phyloP scores from a whole-genome alignment of 2,113 vertebrate species.

The Bos javanicus region DNA sequence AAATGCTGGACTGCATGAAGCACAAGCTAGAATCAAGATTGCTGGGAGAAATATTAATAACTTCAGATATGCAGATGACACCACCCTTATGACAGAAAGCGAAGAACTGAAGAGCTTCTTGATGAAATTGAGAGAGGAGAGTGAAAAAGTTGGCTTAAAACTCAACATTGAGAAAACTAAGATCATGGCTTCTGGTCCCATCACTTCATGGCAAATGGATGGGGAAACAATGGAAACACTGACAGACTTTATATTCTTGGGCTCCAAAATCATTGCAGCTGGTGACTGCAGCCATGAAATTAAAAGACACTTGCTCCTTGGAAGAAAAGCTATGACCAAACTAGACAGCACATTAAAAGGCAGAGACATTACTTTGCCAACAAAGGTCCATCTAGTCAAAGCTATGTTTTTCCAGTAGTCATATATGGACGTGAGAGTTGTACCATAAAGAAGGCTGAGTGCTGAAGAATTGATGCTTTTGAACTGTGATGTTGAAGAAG shows the following conservation, averaged over 20 bases:
- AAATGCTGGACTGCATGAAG: not conserved
- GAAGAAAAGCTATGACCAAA: not conserved
- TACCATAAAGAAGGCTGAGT: not conserved
- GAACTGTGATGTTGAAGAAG: not conserved
- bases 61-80: not conserved
- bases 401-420: not conserved
- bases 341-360: not conserved
- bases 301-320: not conserved
- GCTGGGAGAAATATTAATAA: not conserved
- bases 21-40: not conserved
- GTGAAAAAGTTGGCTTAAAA: not conserved
- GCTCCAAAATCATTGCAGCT: not conserved
- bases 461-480: not conserved
- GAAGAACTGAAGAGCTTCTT: not conserved
- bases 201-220: not conserved
- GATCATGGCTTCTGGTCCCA: not conserved
- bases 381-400: not conserved
- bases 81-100: not conserved
- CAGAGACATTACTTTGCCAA: not conserved
- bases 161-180: not conserved
- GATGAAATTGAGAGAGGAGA: not conserved
- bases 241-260: not conserved
- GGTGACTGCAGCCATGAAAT: not conserved
- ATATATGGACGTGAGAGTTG: not conserved
- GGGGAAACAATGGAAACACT: not conserved